Percentiles rank a stretch among this genome's conserved stretches.
These are phyloP conservation scores for Lagenorhynchus albirostris DNA, from an alignment of 2,113 vertebrate species.

Conservation along the genomic window DNA sequence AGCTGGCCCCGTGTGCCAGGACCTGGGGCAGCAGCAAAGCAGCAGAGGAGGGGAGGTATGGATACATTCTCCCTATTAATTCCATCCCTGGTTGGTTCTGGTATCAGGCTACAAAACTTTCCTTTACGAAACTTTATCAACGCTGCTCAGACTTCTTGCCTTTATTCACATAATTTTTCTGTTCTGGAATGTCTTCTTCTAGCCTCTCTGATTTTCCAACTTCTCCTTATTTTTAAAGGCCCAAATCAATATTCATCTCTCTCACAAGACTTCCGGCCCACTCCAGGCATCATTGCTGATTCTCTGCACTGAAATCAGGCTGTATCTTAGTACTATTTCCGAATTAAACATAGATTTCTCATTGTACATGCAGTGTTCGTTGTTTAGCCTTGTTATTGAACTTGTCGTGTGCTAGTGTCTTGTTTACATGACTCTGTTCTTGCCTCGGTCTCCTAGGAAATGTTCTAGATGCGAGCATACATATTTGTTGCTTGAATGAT, in stretches of 20 bases:
- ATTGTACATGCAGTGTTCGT: not conserved
- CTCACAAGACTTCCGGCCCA: not conserved
- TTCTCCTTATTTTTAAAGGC: not conserved
- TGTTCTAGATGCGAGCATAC: not conserved
- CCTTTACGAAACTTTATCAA: not conserved
- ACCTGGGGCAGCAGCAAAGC: rapidly evolving
- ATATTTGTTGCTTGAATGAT: not conserved
- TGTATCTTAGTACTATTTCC: not conserved
- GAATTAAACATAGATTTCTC: not conserved
- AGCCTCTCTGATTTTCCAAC: not conserved
- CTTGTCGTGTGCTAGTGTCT: not conserved
- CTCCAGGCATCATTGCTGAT: not conserved
- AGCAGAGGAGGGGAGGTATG: not conserved
- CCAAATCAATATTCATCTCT: not conserved
- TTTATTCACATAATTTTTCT: not conserved
- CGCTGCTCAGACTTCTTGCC: not conserved
- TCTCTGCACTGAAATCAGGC: not conserved
- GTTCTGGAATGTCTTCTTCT: not conserved
- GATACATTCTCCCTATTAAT: not conserved
- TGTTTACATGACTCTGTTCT: not conserved
- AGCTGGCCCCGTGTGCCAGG: no score
- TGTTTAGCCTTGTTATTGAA: not conserved
- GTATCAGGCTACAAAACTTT: not conserved
- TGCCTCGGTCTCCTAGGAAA: not conserved
- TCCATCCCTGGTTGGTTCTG: not conserved